Conservation (phyloP, 2,797 vertebrate genomes). For the Lindbergichthys nudifrons region DNA sequence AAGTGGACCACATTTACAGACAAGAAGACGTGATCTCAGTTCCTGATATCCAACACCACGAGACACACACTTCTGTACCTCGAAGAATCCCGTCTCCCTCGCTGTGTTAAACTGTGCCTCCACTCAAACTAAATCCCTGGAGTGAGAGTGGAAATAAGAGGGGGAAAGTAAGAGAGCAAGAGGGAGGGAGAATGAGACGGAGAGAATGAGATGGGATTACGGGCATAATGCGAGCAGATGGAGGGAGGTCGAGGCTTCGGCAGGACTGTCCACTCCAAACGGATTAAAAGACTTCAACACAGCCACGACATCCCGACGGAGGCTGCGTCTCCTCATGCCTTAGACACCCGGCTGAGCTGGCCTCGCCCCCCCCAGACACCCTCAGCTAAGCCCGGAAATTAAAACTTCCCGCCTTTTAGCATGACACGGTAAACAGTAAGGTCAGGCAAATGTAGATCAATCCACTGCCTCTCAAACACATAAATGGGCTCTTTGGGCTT, state of each 20-base stretch:
- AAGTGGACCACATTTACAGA: slow-evolving; percentile 23
- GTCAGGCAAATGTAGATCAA: slow-evolving; percentile 29
- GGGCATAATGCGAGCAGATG: slow-evolving; percentile 88
- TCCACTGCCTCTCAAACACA: slow-evolving; percentile 2
- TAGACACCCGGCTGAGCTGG: slow-evolving; percentile 38
- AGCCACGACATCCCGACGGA: slow-evolving; percentile 55
- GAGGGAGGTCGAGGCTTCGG: slow-evolving; percentile 83
- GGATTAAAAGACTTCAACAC: slow-evolving; percentile 76
- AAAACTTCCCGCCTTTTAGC: slow-evolving; percentile 55
- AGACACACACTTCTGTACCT: slow-evolving; percentile 31
- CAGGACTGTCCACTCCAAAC: slow-evolving; percentile 76
- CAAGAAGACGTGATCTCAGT: slow-evolving; percentile 22
- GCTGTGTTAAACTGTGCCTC: slow-evolving; percentile 58
- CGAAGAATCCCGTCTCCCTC: slow-evolving; percentile 40
- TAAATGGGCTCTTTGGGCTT: slow-evolving; percentile 27
- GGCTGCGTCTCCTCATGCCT: slow-evolving; percentile 32
- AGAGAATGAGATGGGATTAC: slow-evolving; percentile 88
- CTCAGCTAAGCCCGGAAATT: slow-evolving; percentile 55
- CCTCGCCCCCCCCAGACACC: neutral
- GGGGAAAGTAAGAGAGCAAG: slow-evolving; percentile 54
- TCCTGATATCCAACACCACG: slow-evolving; percentile 13
- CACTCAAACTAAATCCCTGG: slow-evolving; percentile 69
- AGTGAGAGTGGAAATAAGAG: slow-evolving; percentile 65
- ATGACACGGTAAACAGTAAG: slow-evolving; percentile 15
- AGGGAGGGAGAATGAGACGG: slow-evolving; percentile 40